phyloP scores from a whole-genome alignment of 2,113 vertebrate species.

The Sula dactylatra region DNA sequence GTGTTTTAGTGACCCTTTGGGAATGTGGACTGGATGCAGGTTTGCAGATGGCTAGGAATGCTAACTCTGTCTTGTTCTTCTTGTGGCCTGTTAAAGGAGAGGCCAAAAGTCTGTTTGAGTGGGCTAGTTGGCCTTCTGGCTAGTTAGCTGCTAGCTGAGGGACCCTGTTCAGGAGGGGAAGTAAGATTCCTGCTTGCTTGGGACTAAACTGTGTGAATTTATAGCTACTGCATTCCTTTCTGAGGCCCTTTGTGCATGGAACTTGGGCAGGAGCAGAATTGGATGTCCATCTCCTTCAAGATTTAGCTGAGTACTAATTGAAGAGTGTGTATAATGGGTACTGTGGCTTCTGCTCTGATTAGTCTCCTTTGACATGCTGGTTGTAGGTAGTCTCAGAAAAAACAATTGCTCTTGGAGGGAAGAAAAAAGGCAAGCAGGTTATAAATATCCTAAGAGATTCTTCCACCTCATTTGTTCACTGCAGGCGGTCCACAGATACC shows the following conservation, averaged over 20 bases:
- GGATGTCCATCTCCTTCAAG: background rate
- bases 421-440: background rate
- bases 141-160: background rate
- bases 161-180: background rate
- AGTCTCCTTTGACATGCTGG: background rate
- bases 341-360: background rate
- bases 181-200: background rate
- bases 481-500: background rate
- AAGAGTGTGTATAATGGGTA: background rate
- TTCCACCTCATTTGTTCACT: background rate
- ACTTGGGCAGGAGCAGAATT: background rate
- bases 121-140: background rate
- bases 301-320: background rate
- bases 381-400: background rate
- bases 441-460: background rate
- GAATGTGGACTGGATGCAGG: background rate
- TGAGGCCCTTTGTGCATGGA: background rate
- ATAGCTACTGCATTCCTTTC: background rate
- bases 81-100: background rate
- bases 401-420: background rate
- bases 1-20: background rate
- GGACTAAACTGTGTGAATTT: background rate
- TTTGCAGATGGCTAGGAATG: background rate
- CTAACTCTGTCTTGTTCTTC: accelerated
- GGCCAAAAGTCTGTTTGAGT: background rate